phyloP scores from a whole-genome alignment of 2,888 invertebrate species.

The Acleris literana region DNA sequence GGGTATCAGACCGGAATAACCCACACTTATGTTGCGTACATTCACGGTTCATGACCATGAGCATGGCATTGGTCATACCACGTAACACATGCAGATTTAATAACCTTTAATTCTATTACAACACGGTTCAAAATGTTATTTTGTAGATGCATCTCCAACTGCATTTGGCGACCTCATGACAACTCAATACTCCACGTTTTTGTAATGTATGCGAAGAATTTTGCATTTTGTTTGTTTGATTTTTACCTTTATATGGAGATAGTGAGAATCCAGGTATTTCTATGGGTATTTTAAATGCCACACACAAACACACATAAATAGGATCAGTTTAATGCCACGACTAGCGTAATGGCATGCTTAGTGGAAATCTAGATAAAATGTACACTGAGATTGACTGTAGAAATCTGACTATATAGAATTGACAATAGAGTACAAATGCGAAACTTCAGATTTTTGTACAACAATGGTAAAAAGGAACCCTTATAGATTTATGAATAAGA shows the following conservation, averaged over 20 bases:
- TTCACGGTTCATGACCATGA: slow-evolving; percentile 10
- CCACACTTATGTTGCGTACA: slow-evolving; percentile 1
- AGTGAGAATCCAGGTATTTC: not conserved
- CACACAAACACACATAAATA: too few species aligned
- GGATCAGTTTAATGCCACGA: too few species aligned
- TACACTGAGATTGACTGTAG: too few species aligned
- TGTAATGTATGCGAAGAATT: slow-evolving; percentile 3
- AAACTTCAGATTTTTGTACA: too few species aligned
- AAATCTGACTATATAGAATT: too few species aligned
- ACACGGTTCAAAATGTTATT: not conserved
- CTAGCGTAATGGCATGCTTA: too few species aligned
- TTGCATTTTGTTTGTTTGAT: slow-evolving; percentile 11
- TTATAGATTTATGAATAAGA: too few species aligned
- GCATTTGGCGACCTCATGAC: slow-evolving; percentile 14
- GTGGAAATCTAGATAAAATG: too few species aligned
- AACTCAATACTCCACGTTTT: slow-evolving; percentile 19
- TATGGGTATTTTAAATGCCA: not conserved
- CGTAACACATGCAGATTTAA: not conserved
- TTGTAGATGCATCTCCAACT: not conserved
- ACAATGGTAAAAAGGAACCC: too few species aligned
- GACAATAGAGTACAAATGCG: too few species aligned
- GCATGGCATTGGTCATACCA: slow-evolving; percentile 1
- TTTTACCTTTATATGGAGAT: slow-evolving; percentile 7
- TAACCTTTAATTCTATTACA: not conserved
- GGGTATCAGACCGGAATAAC: too few species aligned